Evolutionary conservation across 2,113 vertebrate genomes (phyloP).

Genomic region (Neotoma lepida): DNA sequence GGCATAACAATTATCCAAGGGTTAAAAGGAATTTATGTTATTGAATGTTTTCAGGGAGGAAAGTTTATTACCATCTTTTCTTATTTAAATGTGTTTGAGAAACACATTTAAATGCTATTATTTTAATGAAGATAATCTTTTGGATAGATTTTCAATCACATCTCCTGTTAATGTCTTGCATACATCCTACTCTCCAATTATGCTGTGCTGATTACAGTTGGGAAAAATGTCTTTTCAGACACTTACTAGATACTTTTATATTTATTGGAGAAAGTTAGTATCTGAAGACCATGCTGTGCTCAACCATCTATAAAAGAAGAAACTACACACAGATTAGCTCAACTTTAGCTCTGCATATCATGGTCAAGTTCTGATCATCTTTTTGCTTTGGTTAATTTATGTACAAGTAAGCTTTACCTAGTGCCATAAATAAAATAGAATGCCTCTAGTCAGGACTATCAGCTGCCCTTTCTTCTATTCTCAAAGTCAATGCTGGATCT

Average conservation of each 20-base stretch:
- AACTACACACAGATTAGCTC: background rate
- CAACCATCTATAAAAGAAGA: background rate
- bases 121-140: constrained; percentile 11
- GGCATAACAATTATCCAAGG: background rate
- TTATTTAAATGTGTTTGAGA: background rate
- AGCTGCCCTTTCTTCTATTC: background rate
- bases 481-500: background rate
- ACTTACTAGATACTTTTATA: background rate
- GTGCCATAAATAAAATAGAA: background rate
- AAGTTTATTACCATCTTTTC: background rate
- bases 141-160: background rate
- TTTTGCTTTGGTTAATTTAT: background rate
- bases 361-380: background rate
- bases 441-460: background rate
- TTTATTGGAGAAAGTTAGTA: background rate
- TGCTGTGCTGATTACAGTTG: background rate
- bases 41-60: background rate
- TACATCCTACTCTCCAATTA: background rate
- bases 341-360: background rate
- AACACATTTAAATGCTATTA: background rate
- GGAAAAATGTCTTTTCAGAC: background rate
- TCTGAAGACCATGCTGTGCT: background rate
- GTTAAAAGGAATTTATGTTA: background rate
- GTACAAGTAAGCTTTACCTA: background rate
- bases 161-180: background rate